Evolutionary conservation across 2,113 vertebrate genomes (phyloP).

Genomic region (Menidia beryllina): DNA sequence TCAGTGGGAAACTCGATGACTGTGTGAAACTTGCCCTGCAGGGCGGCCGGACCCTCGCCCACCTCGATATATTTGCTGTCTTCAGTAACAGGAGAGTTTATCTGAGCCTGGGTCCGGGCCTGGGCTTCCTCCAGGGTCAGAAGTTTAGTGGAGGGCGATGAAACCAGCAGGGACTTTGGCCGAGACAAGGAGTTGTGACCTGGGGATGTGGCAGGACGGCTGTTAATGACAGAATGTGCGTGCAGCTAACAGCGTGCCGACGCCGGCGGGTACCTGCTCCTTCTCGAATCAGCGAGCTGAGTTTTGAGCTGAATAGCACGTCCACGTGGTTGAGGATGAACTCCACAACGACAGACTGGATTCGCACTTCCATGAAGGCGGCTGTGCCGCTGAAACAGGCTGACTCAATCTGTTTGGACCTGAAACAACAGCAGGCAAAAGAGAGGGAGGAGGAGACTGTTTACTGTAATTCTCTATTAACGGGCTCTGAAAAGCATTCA

Average conservation of each 20-base stretch:
- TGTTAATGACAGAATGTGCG: not conserved
- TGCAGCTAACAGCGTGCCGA: not conserved
- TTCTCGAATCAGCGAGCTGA: conserved; percentile 92
- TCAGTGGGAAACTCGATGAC: conserved; percentile 97
- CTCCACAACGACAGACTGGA: conserved; percentile 98
- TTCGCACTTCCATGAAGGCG: conserved; percentile 98
- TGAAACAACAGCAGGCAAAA: conserved; percentile 50
- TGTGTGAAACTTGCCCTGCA: conserved; percentile 97
- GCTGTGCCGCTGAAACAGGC: conserved; percentile 98
- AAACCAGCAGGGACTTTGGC: conserved; percentile 95
- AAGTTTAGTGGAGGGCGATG: conserved; percentile 94
- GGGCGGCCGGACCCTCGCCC: conserved; percentile 94
- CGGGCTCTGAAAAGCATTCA: no score
- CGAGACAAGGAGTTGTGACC: conserved; percentile 91
- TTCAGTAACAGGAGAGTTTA: conserved; percentile 91
- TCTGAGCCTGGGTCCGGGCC: conserved; percentile 94
- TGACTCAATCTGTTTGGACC: conserved; percentile 97
- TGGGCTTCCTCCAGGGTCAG: conserved; percentile 96
- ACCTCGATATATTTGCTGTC: conserved; percentile 99
- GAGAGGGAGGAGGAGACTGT: not conserved
- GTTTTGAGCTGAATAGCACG: conserved; percentile 95
- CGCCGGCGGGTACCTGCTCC: conserved; percentile 86
- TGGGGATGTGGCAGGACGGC: conserved; percentile 41
- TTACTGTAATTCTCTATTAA: no score
- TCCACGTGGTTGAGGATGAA: conserved; percentile 98